Evolutionary conservation across 2,113 vertebrate genomes (phyloP), one percentile per base, ranked within the genome.

Genomic region (Chaetops frenatus): DNA sequence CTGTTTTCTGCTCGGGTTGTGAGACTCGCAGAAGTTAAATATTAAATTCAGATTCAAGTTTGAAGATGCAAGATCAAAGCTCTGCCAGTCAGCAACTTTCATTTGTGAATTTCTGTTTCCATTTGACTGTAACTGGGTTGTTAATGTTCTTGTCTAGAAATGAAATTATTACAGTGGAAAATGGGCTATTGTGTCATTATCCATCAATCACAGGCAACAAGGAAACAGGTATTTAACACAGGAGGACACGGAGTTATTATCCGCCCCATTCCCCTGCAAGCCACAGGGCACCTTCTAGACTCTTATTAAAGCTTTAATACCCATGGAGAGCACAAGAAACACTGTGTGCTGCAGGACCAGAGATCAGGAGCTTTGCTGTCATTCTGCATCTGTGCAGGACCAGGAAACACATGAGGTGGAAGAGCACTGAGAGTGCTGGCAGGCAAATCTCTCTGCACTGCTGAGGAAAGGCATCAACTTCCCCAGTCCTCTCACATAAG

Each of bases 161-260:
- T 64, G 67, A 93, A 90, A 80, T 44, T 76, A 90, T 88, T 88
- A 51, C 67, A 83, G 86, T 92, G 86, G 82, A 70, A 93, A 86
- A 58, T 14, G 47, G 50, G 33, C 82, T 90, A 11, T 88, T 86
- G 76, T 93, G 61, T 86, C 67, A 88, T 94, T 95, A 93, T 73
- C 45, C 71, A 58, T 90, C 86, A 93, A 38, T 92, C 86, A 73
- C 38, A 66, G 76, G 51, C 88, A 81, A 76, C 51, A 78, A 83
- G 76, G 76, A 94, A 94, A 83, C 64, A 62, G 80, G 40, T 93
- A 92, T 88, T 97, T 95, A 95, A 61, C 88, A 50, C 86, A 47
- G 88, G 78, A 92, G 72, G 88, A 77, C 69, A 66, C 19, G 6
- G 12, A 40, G 51, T 78, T 86, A 73, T 88, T 95, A 83, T 70